These are phyloP conservation scores for Eudemis profundana DNA, from an alignment of 2,888 invertebrate genomes.

Conservation along the genomic window DNA sequence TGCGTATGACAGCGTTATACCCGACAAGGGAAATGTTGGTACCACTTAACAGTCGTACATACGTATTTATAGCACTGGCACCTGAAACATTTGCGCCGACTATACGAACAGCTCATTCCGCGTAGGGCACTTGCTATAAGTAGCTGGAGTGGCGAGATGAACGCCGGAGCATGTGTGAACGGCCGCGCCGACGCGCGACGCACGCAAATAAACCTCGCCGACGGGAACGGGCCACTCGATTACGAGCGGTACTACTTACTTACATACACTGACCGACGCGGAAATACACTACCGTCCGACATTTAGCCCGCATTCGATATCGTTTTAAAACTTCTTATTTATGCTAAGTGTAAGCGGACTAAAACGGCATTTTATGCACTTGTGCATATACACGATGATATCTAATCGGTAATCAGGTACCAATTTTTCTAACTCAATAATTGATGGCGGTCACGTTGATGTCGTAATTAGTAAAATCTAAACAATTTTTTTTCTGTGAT, in stretches of 20 bases:
- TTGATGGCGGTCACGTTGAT: no score
- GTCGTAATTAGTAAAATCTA: no score
- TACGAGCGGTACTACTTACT: not conserved
- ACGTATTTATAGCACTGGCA: slow-evolving; percentile 20
- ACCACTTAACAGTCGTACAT: not conserved
- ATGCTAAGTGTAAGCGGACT: no score
- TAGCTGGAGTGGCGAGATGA: slow-evolving; percentile 48
- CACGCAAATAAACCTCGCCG: slow-evolving; percentile 74
- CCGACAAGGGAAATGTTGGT: no score
- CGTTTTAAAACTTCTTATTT: no score
- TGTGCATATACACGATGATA: no score
- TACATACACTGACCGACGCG: not conserved
- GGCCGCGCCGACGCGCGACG: slow-evolving; percentile 77
- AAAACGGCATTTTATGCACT: no score
- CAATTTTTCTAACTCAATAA: no score
- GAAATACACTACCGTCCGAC: not conserved
- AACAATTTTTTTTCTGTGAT: no score
- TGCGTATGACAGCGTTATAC: no score
- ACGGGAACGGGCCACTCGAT: slow-evolving; percentile 23
- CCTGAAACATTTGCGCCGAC: slow-evolving; percentile 22
- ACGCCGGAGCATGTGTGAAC: slow-evolving; percentile 65
- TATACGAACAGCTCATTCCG: slow-evolving; percentile 31
- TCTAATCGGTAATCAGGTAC: no score
- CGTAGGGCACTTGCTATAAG: slow-evolving; percentile 31
- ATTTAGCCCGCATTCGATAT: not conserved